Conservation (phyloP, 2,888 invertebrate species). For the Andrena minutula region DNA sequence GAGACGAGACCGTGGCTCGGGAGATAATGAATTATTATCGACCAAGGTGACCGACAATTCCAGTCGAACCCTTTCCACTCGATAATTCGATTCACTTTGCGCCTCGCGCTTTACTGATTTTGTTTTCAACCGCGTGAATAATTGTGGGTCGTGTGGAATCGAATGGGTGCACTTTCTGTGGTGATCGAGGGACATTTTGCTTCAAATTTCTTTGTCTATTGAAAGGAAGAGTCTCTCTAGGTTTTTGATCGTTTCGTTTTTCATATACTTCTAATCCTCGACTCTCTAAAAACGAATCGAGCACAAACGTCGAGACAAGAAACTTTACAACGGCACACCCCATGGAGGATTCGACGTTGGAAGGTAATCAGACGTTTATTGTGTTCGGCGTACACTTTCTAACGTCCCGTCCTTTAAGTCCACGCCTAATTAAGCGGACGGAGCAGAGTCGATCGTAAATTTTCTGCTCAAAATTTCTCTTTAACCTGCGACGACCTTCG, state of each 20-base stretch:
- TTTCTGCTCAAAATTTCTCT: slow-evolving; percentile 64
- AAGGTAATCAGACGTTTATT: slow-evolving; percentile 56
- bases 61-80: slow-evolving; percentile 27
- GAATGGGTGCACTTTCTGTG: background rate
- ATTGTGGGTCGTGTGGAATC: slow-evolving; percentile 10
- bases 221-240: no score
- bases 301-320: no score
- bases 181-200: background rate
- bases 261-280: no score
- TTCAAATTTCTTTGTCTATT: no score
- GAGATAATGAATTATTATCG: slow-evolving; percentile 70
- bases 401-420: slow-evolving; percentile 43
- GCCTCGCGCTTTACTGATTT: background rate
- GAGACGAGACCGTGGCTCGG: slow-evolving; percentile 63
- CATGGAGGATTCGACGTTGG: slow-evolving; percentile 12
- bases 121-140: slow-evolving; percentile 11
- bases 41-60: slow-evolving; percentile 40
- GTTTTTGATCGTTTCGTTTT: no score
- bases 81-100: slow-evolving; percentile 54
- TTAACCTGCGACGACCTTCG: slow-evolving; percentile 58
- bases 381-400: slow-evolving; percentile 50
- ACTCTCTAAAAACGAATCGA: no score
- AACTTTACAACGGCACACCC: background rate
- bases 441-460: slow-evolving; percentile 42
- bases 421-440: slow-evolving; percentile 57